Evolutionary conservation across 1,140 invertebrate species (phyloP), one percentile per base, ranked within the genome.

Genomic region (Protaetia brevitarsis): DNA sequence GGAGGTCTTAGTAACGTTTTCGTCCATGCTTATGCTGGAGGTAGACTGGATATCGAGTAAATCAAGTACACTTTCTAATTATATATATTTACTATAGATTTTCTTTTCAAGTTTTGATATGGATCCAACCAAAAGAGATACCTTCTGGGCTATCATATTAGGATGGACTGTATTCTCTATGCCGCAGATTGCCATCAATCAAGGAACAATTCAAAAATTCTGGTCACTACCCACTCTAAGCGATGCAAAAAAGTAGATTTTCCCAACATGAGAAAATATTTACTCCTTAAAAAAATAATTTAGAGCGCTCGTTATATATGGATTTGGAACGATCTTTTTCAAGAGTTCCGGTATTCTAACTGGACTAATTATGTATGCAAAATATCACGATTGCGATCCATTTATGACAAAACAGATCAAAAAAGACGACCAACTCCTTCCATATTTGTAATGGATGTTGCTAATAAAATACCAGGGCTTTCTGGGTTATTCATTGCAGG

Each of bases 311-410:
- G 6, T 37, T 6, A 31, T 63, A 30, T 63, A 34, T 37, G 27
- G 64, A 8, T 13, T 68, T 34, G 67, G 67, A 8, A 56, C 45
- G 3, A 62, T 70, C 0, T 13, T 69, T 7, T 58, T 71, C 10
- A 73, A 73, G 66, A 61, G 65, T 68, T 71, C 70, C 36, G 59
- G 73, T 66, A 81, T 81, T 58, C 82, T 84, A 31, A 86, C 82
- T n/a, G 90, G 90, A 23, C 80, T 91, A 11, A 84, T 90, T 1
- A 85, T 92, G 68, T 92, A 86, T 71, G 88, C 88, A 0, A 82
- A 85, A 16, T 92, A 90, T 75, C 77, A 82, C 41, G 81, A 86
- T 19, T 92, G 90, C 74, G 89, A 92, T 78, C 89, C 89, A 0
- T 74, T 91, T 23, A 70, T 78, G 16, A 81, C 82, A 4, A 80